Percentiles rank a stretch among this genome's conserved stretches.
Evolutionary conservation across 2,113 vertebrate genomes (phyloP).

Genomic region (Crocuta crocuta): DNA sequence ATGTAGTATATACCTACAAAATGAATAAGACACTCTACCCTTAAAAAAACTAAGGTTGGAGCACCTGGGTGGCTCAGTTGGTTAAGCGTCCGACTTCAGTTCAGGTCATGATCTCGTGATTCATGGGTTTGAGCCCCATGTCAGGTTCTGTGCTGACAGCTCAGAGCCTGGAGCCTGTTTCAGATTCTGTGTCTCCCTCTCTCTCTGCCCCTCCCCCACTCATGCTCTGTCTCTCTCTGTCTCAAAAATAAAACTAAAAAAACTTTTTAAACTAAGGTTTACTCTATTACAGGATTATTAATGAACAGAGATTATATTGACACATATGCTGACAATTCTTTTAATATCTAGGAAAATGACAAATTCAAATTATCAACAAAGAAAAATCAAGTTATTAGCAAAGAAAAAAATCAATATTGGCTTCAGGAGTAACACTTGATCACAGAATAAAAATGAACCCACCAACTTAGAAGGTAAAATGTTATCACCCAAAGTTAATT

Average conservation of each 20-base stretch:
- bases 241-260: too few relatives aligned
- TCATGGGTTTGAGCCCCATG: too few relatives aligned
- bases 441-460: not conserved
- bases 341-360: not conserved
- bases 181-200: too few relatives aligned
- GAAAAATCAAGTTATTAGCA: not conserved
- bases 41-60: not conserved
- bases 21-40: not conserved
- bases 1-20: not conserved
- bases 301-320: not conserved
- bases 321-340: not conserved
- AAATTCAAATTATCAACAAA: not conserved
- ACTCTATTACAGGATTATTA: slow-evolving; percentile 10
- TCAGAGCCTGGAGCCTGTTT: too few relatives aligned
- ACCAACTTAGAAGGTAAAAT: not conserved
- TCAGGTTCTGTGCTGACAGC: too few relatives aligned
- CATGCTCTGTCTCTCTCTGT: too few relatives aligned
- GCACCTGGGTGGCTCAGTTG: too few relatives aligned
- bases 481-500: not conserved
- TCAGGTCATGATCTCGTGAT: too few relatives aligned
- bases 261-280: not conserved
- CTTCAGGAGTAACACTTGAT: not conserved
- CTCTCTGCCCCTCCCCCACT: too few relatives aligned
- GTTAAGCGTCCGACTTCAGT: too few relatives aligned
- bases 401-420: not conserved